These are phyloP conservation scores for Serranus cabrilla DNA, from an alignment of 2,797 vertebrate species.

Conservation along the genomic window DNA sequence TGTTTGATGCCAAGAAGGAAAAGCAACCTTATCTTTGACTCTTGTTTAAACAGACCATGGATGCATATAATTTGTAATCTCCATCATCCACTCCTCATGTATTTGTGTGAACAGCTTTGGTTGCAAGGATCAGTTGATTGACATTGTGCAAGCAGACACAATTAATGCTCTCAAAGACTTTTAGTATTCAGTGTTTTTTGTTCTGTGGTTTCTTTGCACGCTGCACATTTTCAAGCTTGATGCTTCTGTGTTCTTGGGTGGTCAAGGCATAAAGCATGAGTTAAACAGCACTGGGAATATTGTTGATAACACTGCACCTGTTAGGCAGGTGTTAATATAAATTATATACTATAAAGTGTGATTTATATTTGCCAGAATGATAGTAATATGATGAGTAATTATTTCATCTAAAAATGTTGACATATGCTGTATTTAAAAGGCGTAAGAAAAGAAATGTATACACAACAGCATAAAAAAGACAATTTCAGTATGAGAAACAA, in stretches of 20 bases:
- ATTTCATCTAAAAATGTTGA: not conserved
- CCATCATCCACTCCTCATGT: constrained; percentile 52
- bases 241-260: not conserved
- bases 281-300: not conserved
- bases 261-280: constrained; percentile 4
- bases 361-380: not conserved
- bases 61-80: constrained; percentile 62
- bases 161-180: constrained; percentile 57
- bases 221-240: constrained; percentile 6
- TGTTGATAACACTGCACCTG: not conserved
- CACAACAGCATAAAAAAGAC: not conserved
- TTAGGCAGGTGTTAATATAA: not conserved
- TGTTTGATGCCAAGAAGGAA: constrained; percentile 50
- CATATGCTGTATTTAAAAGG: not conserved
- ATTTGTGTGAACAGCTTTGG: constrained; percentile 71
- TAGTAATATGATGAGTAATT: not conserved
- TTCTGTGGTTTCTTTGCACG: constrained; percentile 18
- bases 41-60: constrained; percentile 66
- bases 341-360: not conserved
- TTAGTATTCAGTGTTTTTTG: constrained; percentile 39
- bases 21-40: constrained; percentile 60
- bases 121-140: constrained; percentile 63
- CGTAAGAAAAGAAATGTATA: not conserved
- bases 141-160: constrained; percentile 56
- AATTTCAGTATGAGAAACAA: not conserved